Base-by-base conservation (phyloP, 2,113 vertebrate species). In the Apodemus sylvaticus region DNA sequence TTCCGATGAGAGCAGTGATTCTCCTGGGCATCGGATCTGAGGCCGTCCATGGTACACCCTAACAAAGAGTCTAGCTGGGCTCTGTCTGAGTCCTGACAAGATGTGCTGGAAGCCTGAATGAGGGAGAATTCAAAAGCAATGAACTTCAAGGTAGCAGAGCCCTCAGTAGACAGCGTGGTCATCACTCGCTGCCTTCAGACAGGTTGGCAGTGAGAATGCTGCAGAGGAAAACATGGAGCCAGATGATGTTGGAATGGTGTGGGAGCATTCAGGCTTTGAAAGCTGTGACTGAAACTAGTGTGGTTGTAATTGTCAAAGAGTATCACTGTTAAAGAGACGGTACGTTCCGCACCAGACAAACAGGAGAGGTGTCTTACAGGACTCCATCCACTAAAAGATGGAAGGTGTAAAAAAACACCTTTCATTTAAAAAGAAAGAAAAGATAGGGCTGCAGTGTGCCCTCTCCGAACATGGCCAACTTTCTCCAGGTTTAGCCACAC, bases 261-360 rank as follows among this genome's bases (percentile, higher is more conserved):
- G 36, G 81, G n/a, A 58, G 55, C 55, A 31, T 20, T 26, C 4
- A 0, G 29, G 58, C 55, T 31, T 19, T 64, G 6, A 64, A 17
- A 42, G 39, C 39, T 85, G 39, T 64, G 39, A 64, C 19, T 8
- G 42, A 64, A 64, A 45, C 16, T 11, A 60, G 81, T 45, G 5
- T 36, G n/a, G 24, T 39, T 45, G 22, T 29, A 29, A 6, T 29
- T 60, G 79, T 29, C 60, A 20, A 82, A 60, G n/a, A 60, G 20
- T 39, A n/a, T 3, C 77, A 36, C 77, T 10, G 11, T 58, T 81
- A 58, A 55, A 24, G 78, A 58, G n/a, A 85, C 3, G 4, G 14
- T 45, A 1, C 0, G 1, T 19, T 34, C 60, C 3, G 0, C 4
- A 19, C 26, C 39, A 85, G 39, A 64, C 29, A 10, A 10, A 29